Evolutionary conservation across 2,888 invertebrate species (phyloP).

Genomic region (Himalopsyche anomala): DNA sequence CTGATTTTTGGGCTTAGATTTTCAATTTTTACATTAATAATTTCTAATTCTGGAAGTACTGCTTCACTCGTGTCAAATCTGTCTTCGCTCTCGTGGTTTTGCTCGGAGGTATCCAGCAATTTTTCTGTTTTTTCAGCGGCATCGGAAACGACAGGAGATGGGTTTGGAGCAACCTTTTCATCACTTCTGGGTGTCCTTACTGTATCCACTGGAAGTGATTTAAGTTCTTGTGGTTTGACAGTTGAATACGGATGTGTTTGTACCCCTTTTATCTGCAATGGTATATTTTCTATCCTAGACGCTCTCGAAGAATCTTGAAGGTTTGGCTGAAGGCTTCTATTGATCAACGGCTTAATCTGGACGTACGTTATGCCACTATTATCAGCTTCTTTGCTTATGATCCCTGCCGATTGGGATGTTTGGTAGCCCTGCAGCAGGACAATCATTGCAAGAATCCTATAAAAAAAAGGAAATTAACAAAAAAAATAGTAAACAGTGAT

Average conservation of each 20-base stretch:
- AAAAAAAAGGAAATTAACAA: too few species aligned
- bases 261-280: slow-evolving; percentile 67
- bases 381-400: slow-evolving; percentile 34
- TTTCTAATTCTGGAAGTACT: slow-evolving; percentile 40
- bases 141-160: background rate
- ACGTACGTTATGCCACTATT: slow-evolving; percentile 71
- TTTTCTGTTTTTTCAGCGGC: slow-evolving; percentile 34
- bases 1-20: slow-evolving; percentile 51
- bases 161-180: slow-evolving; percentile 37
- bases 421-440: slow-evolving; percentile 45
- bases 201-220: background rate
- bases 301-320: slow-evolving; percentile 53
- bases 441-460: slow-evolving; percentile 51
- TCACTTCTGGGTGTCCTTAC: slow-evolving; percentile 57
- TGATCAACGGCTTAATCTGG: slow-evolving; percentile 68
- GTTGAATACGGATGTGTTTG: slow-evolving; percentile 45
- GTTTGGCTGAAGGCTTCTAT: slow-evolving; percentile 61
- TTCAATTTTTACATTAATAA: background rate
- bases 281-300: slow-evolving; percentile 69
- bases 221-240: slow-evolving; percentile 45
- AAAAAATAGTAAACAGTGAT: too few species aligned
- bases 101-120: slow-evolving; percentile 51
- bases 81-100: slow-evolving; percentile 62
- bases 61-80: slow-evolving; percentile 65
- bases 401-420: slow-evolving; percentile 48